Evolutionary conservation across 2,888 invertebrate genomes (phyloP).

Genomic region (Bugulina stolonifera): DNA sequence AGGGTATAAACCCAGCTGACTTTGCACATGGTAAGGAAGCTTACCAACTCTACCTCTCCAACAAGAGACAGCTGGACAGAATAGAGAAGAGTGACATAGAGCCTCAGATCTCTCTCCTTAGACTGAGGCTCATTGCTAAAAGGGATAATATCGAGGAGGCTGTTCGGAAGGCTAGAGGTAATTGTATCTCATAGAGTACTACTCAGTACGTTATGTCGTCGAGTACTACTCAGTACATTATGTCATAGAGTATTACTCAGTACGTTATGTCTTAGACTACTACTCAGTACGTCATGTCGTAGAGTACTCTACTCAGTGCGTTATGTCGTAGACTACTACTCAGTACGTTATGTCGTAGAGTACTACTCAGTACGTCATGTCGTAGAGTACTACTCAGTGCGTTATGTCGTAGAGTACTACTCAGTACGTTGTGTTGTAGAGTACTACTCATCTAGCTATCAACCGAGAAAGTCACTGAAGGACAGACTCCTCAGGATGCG

Average conservation of each 20-base stretch:
- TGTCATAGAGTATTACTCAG: not conserved
- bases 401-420: conserved; percentile 1
- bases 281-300: no score
- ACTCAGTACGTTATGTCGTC: not conserved
- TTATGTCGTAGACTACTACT: not conserved
- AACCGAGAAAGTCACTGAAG: conserved; percentile 4
- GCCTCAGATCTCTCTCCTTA: not conserved
- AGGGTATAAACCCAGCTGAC: not conserved
- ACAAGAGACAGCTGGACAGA: conserved; percentile 8
- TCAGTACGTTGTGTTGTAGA: not conserved
- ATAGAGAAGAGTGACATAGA: conserved; percentile 1
- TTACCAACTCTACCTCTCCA: conserved; percentile 19
- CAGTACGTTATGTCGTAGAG: not conserved
- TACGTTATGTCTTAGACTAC: not conserved
- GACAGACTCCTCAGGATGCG: not conserved
- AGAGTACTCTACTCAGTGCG: no score
- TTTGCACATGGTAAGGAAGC: conserved; percentile 20
- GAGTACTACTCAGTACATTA: not conserved
- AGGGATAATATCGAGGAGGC: conserved; percentile 5
- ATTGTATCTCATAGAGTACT: no score
- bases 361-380: not conserved
- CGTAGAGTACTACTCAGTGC: not conserved
- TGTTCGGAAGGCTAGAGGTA: not conserved
- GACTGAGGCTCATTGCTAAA: conserved; percentile 14
- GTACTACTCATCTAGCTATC: not conserved